Conservation (phyloP, 2,113 vertebrate genomes). For the Zeus faber region DNA sequence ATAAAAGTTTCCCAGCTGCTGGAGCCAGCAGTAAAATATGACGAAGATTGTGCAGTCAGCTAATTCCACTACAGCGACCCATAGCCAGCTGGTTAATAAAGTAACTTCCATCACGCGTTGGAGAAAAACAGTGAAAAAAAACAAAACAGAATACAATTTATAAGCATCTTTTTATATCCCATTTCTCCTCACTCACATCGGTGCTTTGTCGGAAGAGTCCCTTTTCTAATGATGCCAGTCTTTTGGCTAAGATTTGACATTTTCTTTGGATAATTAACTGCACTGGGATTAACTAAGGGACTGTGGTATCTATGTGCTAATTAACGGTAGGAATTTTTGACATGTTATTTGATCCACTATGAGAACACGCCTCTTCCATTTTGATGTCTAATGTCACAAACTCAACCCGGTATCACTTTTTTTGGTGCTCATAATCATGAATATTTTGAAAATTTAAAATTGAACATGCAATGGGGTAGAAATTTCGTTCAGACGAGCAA, state of each 20-base stretch:
- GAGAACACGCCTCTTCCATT: not conserved
- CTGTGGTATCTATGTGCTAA: slow-evolving; percentile 5
- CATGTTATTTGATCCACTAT: not conserved
- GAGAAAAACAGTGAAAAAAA: not conserved
- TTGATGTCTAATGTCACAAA: slow-evolving; percentile 2
- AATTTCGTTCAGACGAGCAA: too few relatives aligned
- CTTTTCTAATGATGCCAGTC: not conserved
- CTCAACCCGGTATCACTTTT: too few relatives aligned
- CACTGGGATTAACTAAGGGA: slow-evolving; percentile 1
- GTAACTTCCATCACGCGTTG: slow-evolving; percentile 9
- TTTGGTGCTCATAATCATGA: too few relatives aligned
- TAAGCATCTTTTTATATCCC: not conserved
- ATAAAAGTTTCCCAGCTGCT: not conserved
- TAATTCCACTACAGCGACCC: not conserved
- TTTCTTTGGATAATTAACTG: slow-evolving; percentile 14
- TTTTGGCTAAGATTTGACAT: not conserved
- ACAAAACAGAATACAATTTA: not conserved
- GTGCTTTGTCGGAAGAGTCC: slow-evolving; percentile 1
- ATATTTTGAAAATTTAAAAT: too few relatives aligned
- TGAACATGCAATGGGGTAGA: too few relatives aligned
- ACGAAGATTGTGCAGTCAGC: slow-evolving; percentile 4
- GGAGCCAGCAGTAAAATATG: slow-evolving; percentile 2
- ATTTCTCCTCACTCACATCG: not conserved
- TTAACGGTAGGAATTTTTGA: slow-evolving; percentile 14
- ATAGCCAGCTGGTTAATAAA: not conserved